Conservation (phyloP, 2,113 vertebrate genomes). For the Oceanites oceanicus region DNA sequence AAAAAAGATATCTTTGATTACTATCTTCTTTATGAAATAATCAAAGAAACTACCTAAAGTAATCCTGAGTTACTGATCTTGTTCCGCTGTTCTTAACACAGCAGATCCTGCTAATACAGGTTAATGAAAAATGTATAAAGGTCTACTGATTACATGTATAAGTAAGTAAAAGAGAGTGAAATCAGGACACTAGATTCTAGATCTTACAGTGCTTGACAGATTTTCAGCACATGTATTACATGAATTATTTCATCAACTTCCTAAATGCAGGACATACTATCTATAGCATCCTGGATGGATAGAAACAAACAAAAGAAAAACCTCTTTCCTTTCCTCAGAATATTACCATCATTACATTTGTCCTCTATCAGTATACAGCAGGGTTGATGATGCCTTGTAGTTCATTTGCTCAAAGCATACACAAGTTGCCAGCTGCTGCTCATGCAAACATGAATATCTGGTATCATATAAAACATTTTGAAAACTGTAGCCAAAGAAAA, state of each 20-base stretch:
- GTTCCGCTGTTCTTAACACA: neutral
- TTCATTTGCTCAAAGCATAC: neutral
- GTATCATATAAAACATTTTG: neutral
- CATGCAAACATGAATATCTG: neutral
- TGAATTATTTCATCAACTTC: neutral
- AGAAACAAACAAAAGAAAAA: neutral
- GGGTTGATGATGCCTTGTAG: neutral
- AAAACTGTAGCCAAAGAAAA: neutral
- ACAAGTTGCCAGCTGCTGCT: neutral
- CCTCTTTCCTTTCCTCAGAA: neutral
- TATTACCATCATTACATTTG: neutral
- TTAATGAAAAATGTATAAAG: neutral
- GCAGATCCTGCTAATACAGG: neutral
- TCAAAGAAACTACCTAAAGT: neutral
- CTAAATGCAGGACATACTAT: neutral
- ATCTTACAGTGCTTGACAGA: neutral
- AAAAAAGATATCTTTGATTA: neutral
- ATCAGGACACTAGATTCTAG: neutral
- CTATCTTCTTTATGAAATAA: neutral
- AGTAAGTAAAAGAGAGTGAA: neutral
- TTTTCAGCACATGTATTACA: neutral
- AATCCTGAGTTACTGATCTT: neutral
- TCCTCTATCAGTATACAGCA: neutral
- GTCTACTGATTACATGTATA: neutral
- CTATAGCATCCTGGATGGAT: neutral